Base-by-base conservation (phyloP, 1,140 invertebrate genomes). In the Diorhabda carinulata region DNA sequence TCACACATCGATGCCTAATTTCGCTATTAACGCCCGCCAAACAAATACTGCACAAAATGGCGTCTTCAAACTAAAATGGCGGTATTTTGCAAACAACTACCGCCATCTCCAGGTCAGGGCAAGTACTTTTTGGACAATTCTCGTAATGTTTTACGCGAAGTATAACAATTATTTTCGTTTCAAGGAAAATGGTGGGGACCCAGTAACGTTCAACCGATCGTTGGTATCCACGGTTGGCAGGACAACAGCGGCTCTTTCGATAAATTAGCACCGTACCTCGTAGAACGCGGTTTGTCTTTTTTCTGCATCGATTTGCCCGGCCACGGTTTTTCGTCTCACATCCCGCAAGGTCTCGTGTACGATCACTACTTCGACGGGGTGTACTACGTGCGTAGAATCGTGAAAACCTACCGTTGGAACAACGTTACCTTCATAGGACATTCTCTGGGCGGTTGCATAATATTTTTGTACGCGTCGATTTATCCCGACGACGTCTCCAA, bases 241-340 rank as follows among this genome's bases (percentile, higher is more conserved):
- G 93, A 96, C 80, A 96, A 96, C 79, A 89, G 91, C 60, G 92
- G 92, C n/a, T 91, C 89, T 42, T 96, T 93, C 85, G 93, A 96
- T 81, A 85, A 83, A 61, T 82, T 96, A 47, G 88, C 91, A 45
- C 90, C 92, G 9, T 80, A 91, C 9, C 80, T 96, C 42, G 85
- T 88, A 4, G 68, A 82, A 3, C 81, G 84, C 42, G 75, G 81
- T 47, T 79, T 85, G 43, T 85, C 91, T n/a, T 79, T 92, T 56
- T 83, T 93, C 43, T 88, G 88, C 71, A 87, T 94, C 73, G 92
- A 94, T 79, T 81, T 93, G 66, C 91, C 91, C 0, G 91, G 91
- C 0, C 93, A 96, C 81, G 94, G 94, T 2, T 83, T 87, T 3
- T 95, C 93, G 0, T 91, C 92, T 0, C 91, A 90, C 77, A 88